Evolutionary conservation across 1,140 invertebrate genomes (phyloP).

Genomic region (Archivesica marissinica): DNA sequence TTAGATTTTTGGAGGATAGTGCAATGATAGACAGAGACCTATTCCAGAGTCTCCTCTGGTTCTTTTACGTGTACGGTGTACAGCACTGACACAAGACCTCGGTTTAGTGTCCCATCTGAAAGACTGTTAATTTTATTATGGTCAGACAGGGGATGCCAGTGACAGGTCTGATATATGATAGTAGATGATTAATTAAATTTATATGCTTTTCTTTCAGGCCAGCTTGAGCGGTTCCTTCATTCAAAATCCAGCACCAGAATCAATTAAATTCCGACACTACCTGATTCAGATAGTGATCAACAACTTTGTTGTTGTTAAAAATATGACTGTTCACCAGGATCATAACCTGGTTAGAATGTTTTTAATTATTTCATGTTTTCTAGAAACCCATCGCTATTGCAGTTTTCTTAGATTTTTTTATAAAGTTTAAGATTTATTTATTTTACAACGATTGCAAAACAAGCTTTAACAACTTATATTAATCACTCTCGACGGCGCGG

Average conservation of each 20-base stretch:
- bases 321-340: constrained; percentile 23
- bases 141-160: no score
- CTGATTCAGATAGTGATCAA: not conserved
- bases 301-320: constrained; percentile 11
- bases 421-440: no score
- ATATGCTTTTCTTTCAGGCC: constrained; percentile 7
- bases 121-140: not conserved
- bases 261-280: constrained; percentile 32
- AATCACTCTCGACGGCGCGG: no score
- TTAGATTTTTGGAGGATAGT: no score
- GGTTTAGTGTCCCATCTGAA: no score
- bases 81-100: no score
- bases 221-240: constrained; percentile 26
- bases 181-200: not conserved
- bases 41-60: no score
- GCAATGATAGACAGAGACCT: no score
- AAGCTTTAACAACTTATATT: no score
- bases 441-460: no score
- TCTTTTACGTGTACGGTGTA: no score
- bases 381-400: not conserved
- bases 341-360: constrained; percentile 35
- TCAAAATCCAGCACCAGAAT: constrained; percentile 2
- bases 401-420: no score
- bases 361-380: not conserved
- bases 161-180: not conserved